Evolutionary conservation across 2,113 vertebrate genomes (phyloP).

Genomic region (Nothoprocta pentlandii): DNA sequence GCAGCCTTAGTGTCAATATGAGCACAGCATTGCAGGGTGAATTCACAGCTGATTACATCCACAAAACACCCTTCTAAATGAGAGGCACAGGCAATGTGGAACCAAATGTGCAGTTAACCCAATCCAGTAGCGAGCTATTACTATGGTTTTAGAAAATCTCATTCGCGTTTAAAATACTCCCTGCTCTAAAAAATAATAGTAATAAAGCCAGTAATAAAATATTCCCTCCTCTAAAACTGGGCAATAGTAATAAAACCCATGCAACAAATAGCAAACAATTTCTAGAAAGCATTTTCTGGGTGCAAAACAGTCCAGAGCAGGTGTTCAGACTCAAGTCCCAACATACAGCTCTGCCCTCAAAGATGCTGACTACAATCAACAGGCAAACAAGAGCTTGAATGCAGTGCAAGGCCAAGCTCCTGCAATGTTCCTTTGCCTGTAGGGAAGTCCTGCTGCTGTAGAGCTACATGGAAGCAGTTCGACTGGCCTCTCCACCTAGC

Average conservation of each 20-base stretch:
- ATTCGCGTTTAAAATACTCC: not conserved
- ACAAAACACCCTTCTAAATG: not conserved
- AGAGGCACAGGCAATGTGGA: not conserved
- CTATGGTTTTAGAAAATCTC: not conserved
- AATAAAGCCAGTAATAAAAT: not conserved
- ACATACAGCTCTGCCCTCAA: not conserved
- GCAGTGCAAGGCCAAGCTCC: not conserved
- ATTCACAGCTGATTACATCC: not conserved
- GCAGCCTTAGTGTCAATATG: not conserved
- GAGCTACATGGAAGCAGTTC: not conserved
- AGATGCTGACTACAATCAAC: not conserved
- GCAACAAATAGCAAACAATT: not conserved
- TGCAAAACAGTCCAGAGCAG: not conserved
- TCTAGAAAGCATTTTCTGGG: not conserved
- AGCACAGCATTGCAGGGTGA: not conserved
- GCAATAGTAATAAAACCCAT: not conserved
- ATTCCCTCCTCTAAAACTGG: not conserved
- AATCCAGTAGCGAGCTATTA: not conserved
- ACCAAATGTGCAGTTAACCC: not conserved
- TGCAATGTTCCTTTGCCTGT: not conserved
- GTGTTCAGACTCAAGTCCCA: not conserved
- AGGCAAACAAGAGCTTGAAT: not conserved
- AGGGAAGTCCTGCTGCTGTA: not conserved
- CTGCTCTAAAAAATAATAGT: not conserved
- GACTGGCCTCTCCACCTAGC: not conserved